Percentiles rank a stretch among this genome's conserved stretches.
These are phyloP conservation scores for Drosophila carrolli DNA, from an alignment of 1,140 invertebrate genomes.

Conservation along the genomic window DNA sequence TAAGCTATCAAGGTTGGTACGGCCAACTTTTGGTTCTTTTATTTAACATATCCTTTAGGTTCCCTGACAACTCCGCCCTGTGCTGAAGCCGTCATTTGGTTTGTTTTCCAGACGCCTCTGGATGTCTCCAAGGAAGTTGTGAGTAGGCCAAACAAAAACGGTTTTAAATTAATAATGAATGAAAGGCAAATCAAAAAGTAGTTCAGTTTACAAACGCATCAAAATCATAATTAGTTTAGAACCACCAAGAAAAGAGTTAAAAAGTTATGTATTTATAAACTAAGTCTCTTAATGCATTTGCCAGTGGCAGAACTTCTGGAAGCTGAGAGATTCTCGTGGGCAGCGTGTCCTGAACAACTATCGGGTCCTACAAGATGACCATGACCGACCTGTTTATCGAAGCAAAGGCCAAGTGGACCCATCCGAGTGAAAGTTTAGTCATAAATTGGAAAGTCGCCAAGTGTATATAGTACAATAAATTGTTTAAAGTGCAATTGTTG, in stretches of 20 bases:
- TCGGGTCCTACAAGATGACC: conserved; percentile 59
- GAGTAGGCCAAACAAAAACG: background rate
- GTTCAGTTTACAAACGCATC: no score
- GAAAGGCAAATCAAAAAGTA: background rate
- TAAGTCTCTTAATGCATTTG: background rate
- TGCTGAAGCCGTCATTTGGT: conserved; percentile 95
- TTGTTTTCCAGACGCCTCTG: conserved; percentile 92
- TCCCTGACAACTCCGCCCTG: conserved; percentile 96
- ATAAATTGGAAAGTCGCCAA: background rate
- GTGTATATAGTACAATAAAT: conserved; percentile 1
- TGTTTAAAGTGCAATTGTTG: conserved; percentile 16
- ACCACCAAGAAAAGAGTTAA: no score
- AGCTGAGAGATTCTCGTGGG: conserved; percentile 86
- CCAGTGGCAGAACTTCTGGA: conserved; percentile 88
- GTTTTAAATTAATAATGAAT: background rate
- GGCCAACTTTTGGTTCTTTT: no score
- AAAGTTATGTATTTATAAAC: no score
- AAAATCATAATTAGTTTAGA: no score
- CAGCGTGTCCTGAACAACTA: conserved; percentile 86
- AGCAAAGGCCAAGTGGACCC: background rate
- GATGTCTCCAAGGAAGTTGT: conserved; percentile 85
- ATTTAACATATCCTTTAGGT: conserved; percentile 74
- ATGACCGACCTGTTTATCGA: conserved; percentile 39
- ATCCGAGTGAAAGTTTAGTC: background rate
- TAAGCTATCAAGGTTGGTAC: conserved; percentile 40